Conservation (phyloP, 2,113 vertebrate genomes). For the Drymodes brunneopygia region DNA sequence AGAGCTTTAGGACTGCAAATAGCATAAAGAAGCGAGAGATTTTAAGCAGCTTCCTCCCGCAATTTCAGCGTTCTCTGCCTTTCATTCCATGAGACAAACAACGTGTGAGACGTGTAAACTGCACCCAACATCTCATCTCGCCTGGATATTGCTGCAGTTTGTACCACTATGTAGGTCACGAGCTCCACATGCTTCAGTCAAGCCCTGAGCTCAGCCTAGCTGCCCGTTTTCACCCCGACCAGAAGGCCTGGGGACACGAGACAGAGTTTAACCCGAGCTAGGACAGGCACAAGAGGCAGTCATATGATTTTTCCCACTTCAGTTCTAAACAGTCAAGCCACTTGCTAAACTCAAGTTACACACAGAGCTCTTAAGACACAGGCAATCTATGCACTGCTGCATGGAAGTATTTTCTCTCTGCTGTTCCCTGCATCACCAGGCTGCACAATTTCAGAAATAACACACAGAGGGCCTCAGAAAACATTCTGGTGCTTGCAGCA, state of each 20-base stretch:
- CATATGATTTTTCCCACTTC: accelerated
- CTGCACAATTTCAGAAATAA: background rate
- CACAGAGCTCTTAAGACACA: background rate
- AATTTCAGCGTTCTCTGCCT: background rate
- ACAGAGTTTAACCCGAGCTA: background rate
- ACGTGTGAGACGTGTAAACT: background rate
- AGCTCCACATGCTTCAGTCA: background rate
- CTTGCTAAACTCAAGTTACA: background rate
- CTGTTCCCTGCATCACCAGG: background rate
- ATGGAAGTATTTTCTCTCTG: background rate
- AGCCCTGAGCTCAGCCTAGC: background rate
- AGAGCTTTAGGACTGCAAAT: background rate
- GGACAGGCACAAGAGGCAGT: background rate
- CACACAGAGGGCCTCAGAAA: background rate
- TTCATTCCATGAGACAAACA: background rate
- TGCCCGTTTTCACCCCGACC: background rate
- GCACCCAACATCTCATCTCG: background rate
- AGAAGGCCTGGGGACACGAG: background rate
- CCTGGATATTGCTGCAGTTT: background rate
- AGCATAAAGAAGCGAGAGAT: background rate
- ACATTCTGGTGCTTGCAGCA: background rate
- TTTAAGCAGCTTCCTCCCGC: background rate
- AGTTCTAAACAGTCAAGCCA: too few relatives aligned
- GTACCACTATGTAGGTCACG: background rate
- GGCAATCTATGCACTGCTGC: background rate